Conservation (phyloP, 2,888 invertebrate species). For the Acheta domesticus region DNA sequence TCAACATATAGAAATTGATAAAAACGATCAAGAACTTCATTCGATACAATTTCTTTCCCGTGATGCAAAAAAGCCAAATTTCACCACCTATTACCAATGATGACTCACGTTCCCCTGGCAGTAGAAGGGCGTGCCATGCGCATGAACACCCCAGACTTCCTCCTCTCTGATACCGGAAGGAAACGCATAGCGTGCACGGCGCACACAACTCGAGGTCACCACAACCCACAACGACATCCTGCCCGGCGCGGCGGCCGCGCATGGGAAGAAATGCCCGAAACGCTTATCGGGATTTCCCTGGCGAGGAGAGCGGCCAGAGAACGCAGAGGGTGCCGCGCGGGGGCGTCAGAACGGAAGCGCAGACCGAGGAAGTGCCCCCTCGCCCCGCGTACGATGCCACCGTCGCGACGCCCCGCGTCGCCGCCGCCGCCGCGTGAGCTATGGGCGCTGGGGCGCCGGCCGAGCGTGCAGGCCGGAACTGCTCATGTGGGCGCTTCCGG, state of each 20-base stretch:
- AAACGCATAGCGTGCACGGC: background rate
- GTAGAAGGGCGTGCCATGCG: background rate
- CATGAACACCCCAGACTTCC: background rate
- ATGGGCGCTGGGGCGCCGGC: slow-evolving; percentile 18
- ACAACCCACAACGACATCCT: background rate
- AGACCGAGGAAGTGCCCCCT: background rate
- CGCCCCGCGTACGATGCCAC: background rate
- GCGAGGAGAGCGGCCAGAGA: background rate
- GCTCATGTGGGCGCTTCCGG: slow-evolving; percentile 2
- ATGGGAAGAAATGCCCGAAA: slow-evolving; percentile 6
- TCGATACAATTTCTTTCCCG: too few species aligned
- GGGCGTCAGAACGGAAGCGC: background rate
- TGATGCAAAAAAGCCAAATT: too few species aligned
- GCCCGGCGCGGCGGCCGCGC: background rate
- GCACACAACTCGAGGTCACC: background rate
- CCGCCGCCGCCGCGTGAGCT: slow-evolving; percentile 18
- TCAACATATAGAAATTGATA: too few species aligned
- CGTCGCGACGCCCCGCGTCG: background rate
- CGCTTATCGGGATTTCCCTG: background rate
- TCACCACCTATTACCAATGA: too few species aligned
- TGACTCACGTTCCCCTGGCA: background rate
- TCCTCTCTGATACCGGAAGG: background rate
- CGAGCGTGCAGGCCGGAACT: background rate
- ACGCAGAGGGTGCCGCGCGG: background rate
- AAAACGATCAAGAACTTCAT: too few species aligned